A percentile compares a stretch with the other conserved stretches of the same genome.
Evolutionary conservation across 2,113 vertebrate species (phyloP).

Genomic region (Nannospalax galili): DNA sequence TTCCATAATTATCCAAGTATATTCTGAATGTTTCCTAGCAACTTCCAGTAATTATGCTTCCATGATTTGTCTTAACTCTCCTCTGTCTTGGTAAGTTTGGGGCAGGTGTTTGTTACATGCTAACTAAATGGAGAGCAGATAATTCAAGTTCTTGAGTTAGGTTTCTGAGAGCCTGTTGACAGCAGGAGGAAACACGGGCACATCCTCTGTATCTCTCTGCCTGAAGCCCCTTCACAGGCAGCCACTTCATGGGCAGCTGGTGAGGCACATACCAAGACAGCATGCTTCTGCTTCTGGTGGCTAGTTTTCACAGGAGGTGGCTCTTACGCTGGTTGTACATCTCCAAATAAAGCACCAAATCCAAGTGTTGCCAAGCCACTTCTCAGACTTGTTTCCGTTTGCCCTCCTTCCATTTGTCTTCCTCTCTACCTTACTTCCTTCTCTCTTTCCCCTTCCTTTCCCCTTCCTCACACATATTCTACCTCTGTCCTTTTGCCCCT

Average conservation of each 20-base stretch:
- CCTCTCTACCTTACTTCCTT: background rate
- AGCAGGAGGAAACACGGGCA: background rate
- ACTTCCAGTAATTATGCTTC: background rate
- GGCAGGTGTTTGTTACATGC: background rate
- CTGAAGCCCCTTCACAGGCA: background rate
- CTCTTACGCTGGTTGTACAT: background rate
- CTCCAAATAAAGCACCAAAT: background rate
- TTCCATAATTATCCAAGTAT: background rate
- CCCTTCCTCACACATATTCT: too few relatives aligned
- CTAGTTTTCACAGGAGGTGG: background rate
- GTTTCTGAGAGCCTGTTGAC: background rate
- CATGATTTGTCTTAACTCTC: background rate
- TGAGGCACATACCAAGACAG: rapidly evolving
- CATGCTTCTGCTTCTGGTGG: background rate
- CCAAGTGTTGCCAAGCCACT: background rate
- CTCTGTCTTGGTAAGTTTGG: background rate
- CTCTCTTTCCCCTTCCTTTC: background rate
- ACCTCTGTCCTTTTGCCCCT: background rate
- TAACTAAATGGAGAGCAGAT: background rate
- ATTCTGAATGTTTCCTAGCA: background rate
- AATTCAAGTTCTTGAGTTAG: background rate
- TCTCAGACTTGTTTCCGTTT: background rate
- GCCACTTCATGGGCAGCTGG: background rate
- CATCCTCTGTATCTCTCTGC: background rate
- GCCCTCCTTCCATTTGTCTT: background rate